Evolutionary conservation across 1,140 invertebrate genomes (phyloP).

Genomic region (Ericerus pela): DNA sequence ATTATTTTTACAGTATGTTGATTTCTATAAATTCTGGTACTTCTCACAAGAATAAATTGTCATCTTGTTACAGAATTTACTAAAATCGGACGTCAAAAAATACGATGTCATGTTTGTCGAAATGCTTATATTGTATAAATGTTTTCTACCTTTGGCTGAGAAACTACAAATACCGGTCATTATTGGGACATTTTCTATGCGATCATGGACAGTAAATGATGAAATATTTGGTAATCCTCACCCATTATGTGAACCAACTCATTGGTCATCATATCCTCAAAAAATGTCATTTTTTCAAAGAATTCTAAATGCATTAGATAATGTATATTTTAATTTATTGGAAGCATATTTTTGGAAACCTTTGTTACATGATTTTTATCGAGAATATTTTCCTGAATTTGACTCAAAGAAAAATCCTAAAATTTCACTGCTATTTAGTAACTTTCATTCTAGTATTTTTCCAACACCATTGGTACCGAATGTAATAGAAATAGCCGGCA

Average conservation of each 20-base stretch:
- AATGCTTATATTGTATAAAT: not conserved
- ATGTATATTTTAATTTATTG: not conserved
- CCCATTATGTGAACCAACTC: too few relatives aligned
- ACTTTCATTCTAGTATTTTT: not conserved
- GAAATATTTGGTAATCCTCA: not conserved
- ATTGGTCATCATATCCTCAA: too few relatives aligned
- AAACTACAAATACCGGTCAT: not conserved
- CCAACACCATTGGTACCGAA: constrained; percentile 34
- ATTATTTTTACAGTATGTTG: too few relatives aligned
- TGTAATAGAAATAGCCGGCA: constrained; percentile 41
- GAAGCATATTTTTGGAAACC: too few relatives aligned
- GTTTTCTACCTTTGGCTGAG: not conserved
- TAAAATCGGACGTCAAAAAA: not conserved
- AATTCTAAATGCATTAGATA: not conserved
- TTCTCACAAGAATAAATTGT: too few relatives aligned
- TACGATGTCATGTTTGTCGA: not conserved
- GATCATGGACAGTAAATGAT: not conserved
- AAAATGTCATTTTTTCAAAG: not conserved
- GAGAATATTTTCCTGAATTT: not conserved
- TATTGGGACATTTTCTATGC: not conserved
- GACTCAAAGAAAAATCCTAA: too few relatives aligned
- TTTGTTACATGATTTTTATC: too few relatives aligned
- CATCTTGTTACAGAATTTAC: not conserved
- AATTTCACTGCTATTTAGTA: not conserved
- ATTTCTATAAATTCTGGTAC: too few relatives aligned